These are phyloP conservation scores for Thereva unica DNA, from an alignment of 2,888 invertebrate species.

Conservation along the genomic window DNA sequence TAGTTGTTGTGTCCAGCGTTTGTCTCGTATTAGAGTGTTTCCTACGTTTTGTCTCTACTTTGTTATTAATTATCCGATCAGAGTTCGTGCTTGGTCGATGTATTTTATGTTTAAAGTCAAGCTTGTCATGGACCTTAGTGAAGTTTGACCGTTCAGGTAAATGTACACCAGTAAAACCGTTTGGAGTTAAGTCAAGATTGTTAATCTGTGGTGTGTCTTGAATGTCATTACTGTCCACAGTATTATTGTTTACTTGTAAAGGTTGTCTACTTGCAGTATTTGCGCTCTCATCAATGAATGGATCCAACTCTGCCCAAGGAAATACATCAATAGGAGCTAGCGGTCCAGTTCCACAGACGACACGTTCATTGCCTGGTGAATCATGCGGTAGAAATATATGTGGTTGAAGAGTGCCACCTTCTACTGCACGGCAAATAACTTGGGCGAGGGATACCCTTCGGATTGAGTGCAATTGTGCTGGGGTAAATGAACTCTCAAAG, in stretches of 20 bases:
- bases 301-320: constrained; percentile 57
- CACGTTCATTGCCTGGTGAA: constrained; percentile 52
- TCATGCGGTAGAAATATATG: constrained; percentile 56
- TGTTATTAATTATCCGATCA: constrained; percentile 49
- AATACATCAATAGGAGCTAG: constrained; percentile 52
- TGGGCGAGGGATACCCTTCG: constrained; percentile 73
- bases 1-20: constrained; percentile 39
- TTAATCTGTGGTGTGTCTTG: constrained; percentile 40
- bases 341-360: constrained; percentile 51
- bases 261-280: constrained; percentile 44
- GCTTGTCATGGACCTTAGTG: constrained; percentile 64
- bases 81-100: constrained; percentile 51
- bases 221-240: constrained; percentile 43
- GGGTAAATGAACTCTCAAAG: constrained; percentile 74
- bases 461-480: constrained; percentile 75
- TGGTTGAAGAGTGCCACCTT: constrained; percentile 57
- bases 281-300: constrained; percentile 45
- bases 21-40: constrained; percentile 27
- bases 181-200: constrained; percentile 48
- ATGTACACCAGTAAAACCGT: constrained; percentile 48
- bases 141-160: constrained; percentile 45
- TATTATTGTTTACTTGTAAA: constrained; percentile 49
- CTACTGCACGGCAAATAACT: constrained; percentile 60
- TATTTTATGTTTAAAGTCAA: constrained; percentile 60
- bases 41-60: constrained; percentile 48